phyloP scores from a whole-genome alignment of 1,140 invertebrate genomes.

The Calliphora vicina region DNA sequence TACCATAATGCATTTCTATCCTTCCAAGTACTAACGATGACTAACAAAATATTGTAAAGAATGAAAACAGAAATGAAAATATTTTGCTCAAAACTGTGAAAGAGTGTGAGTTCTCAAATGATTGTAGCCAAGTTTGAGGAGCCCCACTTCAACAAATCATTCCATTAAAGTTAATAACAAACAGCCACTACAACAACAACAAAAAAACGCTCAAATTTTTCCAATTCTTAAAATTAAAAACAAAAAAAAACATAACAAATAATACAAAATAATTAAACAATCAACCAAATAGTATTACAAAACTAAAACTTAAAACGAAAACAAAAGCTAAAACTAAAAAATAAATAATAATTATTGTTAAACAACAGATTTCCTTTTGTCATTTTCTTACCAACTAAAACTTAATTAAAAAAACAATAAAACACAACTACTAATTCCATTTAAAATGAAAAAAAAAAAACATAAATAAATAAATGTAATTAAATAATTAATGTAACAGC shows the following conservation, averaged over 20 bases:
- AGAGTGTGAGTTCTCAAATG: neutral
- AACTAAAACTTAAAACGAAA: neutral
- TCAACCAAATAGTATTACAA: conserved; percentile 13
- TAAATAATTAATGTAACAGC: too few relatives aligned
- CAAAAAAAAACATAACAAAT: neutral
- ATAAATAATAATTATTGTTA: neutral
- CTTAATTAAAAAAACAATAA: neutral
- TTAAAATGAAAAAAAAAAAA: neutral
- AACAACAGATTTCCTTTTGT: neutral
- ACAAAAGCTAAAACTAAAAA: neutral
- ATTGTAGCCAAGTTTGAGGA: neutral
- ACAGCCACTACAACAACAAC: neutral
- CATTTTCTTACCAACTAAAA: neutral
- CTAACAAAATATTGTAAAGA: neutral
- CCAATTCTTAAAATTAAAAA: neutral
- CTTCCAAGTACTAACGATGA: conserved; percentile 20
- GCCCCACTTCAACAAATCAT: neutral
- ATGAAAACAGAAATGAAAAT: neutral
- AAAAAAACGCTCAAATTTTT: conserved; percentile 3
- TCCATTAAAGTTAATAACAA: neutral
- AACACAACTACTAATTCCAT: neutral
- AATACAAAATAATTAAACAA: neutral
- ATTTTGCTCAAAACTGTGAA: neutral
- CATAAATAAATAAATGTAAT: too few relatives aligned
- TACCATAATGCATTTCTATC: neutral